phyloP scores from a whole-genome alignment of 2,888 invertebrate species.

The Spisula solida region DNA sequence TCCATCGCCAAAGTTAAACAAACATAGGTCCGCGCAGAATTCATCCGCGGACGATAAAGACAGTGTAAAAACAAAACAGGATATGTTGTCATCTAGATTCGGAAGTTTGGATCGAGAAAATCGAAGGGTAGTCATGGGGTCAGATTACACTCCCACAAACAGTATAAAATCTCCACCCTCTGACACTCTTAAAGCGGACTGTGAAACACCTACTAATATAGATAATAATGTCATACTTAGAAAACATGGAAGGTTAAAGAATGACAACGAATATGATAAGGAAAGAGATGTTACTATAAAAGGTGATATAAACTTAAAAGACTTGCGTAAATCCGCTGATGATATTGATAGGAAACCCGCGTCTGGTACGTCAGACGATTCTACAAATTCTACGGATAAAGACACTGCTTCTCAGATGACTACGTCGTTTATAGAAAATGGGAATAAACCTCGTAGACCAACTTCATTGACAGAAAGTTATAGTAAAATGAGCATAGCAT shows the following conservation, averaged over 20 bases:
- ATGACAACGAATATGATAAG: constrained; percentile 22
- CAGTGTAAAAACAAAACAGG: constrained; percentile 76
- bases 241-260: constrained; percentile 49
- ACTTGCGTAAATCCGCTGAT: constrained; percentile 55
- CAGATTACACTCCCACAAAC: constrained; percentile 65
- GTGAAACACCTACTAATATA: constrained; percentile 69
- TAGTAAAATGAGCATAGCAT: constrained; percentile 70
- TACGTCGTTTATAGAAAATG: constrained; percentile 79
- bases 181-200: constrained; percentile 55
- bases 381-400: constrained; percentile 69
- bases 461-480: constrained; percentile 81
- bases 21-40: constrained; percentile 49
- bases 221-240: constrained; percentile 52
- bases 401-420: constrained; percentile 69
- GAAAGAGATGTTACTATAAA: constrained; percentile 26
- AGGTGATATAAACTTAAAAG: constrained; percentile 61
- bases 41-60: constrained; percentile 60
- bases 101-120: constrained; percentile 60
- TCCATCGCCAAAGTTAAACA: constrained; percentile 76
- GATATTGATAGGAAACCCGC: constrained; percentile 73
- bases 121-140: constrained; percentile 69
- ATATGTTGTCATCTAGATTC: constrained; percentile 75
- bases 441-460: constrained; percentile 77
- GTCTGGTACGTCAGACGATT: constrained; percentile 77
- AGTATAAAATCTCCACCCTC: constrained; percentile 68